phyloP scores from a whole-genome alignment of 1,140 invertebrate genomes.

The Melipona quadrifasciata region DNA sequence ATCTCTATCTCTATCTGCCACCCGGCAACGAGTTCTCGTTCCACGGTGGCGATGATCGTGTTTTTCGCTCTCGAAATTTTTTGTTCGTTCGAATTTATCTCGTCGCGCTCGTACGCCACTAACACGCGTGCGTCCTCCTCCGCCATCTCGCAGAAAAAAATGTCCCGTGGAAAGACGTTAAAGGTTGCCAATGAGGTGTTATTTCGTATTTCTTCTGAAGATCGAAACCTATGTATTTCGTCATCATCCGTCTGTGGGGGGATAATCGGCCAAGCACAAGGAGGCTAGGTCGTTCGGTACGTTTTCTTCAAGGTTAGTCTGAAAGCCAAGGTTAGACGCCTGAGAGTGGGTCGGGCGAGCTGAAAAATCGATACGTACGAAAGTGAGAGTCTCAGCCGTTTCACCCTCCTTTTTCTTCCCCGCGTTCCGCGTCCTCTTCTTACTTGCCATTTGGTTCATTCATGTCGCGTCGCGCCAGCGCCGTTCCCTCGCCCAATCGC shows the following conservation, averaged over 20 bases:
- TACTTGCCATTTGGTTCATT: conserved; percentile 68
- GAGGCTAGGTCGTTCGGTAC: conserved; percentile 45
- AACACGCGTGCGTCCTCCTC: not conserved
- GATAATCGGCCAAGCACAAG: conserved; percentile 29
- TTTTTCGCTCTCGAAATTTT: not conserved
- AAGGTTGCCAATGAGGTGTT: too few relatives aligned
- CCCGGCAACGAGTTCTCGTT: conserved; percentile 13
- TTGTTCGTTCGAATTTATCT: conserved; percentile 4
- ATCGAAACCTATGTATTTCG: not conserved
- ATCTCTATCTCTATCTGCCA: not conserved
- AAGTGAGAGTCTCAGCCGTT: conserved; percentile 74
- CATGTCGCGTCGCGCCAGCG: conserved; percentile 54
- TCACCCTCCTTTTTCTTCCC: conserved; percentile 68
- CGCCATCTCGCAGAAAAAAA: too few relatives aligned
- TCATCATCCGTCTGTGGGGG: conserved; percentile 1
- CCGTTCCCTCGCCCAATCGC: conserved; percentile 34
- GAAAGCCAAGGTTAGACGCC: conserved; percentile 54
- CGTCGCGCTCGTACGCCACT: not conserved
- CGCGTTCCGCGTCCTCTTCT: conserved; percentile 59
- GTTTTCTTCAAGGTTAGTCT: conserved; percentile 65
- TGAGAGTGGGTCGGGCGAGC: conserved; percentile 60
- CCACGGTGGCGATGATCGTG: conserved; percentile 37
- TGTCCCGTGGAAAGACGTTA: too few relatives aligned
- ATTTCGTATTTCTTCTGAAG: not conserved
- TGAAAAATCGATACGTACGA: conserved; percentile 77